Evolutionary conservation across 2,113 vertebrate genomes (phyloP).

Genomic region (Elephantulus edwardii): DNA sequence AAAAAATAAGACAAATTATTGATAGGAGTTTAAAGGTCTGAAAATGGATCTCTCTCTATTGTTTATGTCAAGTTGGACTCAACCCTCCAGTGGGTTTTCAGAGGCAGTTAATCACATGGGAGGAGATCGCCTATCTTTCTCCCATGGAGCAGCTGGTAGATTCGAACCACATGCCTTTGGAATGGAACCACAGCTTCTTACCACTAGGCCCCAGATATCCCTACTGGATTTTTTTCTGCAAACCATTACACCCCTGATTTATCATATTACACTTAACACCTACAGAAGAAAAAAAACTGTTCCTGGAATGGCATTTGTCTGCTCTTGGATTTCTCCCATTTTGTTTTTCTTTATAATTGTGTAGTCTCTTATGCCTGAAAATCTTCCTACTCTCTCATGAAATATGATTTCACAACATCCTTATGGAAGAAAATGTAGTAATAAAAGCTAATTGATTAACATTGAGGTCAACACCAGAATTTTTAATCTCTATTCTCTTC

Average conservation of each 20-base stretch:
- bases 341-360: neutral
- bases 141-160: no score
- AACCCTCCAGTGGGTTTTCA: no score
- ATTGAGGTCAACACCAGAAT: slow-evolving; percentile 17
- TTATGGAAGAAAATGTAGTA: neutral
- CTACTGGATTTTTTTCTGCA: no score
- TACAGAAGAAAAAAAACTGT: neutral
- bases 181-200: no score
- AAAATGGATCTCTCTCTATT: neutral
- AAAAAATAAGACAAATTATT: neutral
- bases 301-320: neutral
- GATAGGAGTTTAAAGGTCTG: neutral
- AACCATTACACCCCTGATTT: neutral
- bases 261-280: neutral
- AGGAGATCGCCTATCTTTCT: no score
- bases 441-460: neutral
- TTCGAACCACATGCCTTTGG: no score
- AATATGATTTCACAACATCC: neutral
- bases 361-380: neutral
- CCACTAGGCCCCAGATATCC: no score
- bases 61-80: no score
- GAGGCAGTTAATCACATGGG: no score
- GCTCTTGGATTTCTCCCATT: neutral
- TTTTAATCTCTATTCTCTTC: no score
- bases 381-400: neutral